Conservation (phyloP, 2,113 vertebrate species). For the Amazona vittata region DNA sequence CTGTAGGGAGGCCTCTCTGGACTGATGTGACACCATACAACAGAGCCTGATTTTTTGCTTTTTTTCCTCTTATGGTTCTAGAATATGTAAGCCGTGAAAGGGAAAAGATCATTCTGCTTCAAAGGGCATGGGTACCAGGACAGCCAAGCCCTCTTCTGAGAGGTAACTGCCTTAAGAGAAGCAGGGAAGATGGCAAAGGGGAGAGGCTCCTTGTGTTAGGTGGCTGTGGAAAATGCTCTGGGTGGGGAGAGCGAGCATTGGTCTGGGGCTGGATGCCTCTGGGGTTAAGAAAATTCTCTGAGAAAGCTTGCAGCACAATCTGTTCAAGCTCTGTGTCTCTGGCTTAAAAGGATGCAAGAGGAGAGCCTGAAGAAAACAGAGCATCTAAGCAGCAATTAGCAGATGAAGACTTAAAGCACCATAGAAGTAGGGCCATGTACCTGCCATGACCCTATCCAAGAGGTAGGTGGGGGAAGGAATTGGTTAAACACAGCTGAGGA, state of each 20-base stretch:
- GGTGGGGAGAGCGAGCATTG: not conserved
- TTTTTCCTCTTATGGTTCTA: not conserved
- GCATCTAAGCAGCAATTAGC: not conserved
- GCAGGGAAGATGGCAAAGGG: not conserved
- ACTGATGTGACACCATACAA: not conserved
- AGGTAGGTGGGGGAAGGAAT: not conserved
- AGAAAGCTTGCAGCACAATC: not conserved
- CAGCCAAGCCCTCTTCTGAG: not conserved
- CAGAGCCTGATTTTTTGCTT: not conserved
- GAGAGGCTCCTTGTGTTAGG: not conserved
- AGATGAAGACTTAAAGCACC: not conserved
- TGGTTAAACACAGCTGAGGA: not conserved
- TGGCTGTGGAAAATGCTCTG: fast-evolving
- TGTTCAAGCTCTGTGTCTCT: fast-evolving
- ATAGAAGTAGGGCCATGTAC: not conserved
- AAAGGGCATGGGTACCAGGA: not conserved
- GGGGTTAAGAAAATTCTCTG: not conserved
- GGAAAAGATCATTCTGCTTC: not conserved
- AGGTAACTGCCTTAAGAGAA: not conserved
- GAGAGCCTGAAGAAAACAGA: not conserved
- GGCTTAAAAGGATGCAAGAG: not conserved
- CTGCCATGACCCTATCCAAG: not conserved
- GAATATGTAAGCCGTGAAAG: not conserved
- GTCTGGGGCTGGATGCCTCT: not conserved
- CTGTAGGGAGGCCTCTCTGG: not conserved